phyloP scores from a whole-genome alignment of 30 jellyfish, hydroid and myxozoan genomes.

The Calvadosia cruxmelitensis region DNA sequence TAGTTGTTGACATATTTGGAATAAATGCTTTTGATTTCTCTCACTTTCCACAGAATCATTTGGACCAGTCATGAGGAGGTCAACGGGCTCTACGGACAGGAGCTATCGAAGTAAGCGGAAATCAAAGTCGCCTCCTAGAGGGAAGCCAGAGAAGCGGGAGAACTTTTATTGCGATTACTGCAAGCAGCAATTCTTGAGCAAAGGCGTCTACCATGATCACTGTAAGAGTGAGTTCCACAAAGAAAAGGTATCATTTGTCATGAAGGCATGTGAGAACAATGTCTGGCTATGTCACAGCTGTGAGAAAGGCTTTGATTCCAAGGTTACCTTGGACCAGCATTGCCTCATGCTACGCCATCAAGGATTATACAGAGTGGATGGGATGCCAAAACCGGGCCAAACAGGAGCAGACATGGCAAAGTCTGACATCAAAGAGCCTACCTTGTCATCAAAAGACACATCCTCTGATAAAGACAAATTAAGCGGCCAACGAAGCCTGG shows the following conservation, averaged over 20 bases:
- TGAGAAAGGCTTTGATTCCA: conserved; percentile 34
- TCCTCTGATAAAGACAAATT: background rate
- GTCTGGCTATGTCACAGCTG: conserved; percentile 67
- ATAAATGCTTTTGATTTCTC: too few species aligned
- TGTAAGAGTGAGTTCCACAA: conserved; percentile 64
- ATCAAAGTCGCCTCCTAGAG: conserved; percentile 12
- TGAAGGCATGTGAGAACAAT: conserved; percentile 10
- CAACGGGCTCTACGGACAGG: conserved; percentile 11
- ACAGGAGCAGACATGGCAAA: background rate
- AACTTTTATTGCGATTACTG: conserved; percentile 59
- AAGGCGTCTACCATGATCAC: conserved; percentile 30
- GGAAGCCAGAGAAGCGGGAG: conserved; percentile 26
- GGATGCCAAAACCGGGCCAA: conserved; percentile 21
- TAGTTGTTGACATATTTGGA: too few species aligned
- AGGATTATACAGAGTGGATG: conserved; percentile 61
- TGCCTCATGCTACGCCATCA: conserved; percentile 65
- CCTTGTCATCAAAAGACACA: background rate
- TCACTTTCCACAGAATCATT: too few species aligned
- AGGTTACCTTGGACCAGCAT: conserved; percentile 63
- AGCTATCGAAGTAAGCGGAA: conserved; percentile 5
- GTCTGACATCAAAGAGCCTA: background rate
- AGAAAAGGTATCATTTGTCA: conserved; percentile 39
- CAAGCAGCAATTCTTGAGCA: conserved; percentile 58
- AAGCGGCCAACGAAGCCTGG: background rate
- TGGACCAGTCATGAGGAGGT: background rate